These are phyloP conservation scores for Muraenolepis orangiensis DNA, from an alignment of 2,797 vertebrate genomes.

Conservation along the genomic window DNA sequence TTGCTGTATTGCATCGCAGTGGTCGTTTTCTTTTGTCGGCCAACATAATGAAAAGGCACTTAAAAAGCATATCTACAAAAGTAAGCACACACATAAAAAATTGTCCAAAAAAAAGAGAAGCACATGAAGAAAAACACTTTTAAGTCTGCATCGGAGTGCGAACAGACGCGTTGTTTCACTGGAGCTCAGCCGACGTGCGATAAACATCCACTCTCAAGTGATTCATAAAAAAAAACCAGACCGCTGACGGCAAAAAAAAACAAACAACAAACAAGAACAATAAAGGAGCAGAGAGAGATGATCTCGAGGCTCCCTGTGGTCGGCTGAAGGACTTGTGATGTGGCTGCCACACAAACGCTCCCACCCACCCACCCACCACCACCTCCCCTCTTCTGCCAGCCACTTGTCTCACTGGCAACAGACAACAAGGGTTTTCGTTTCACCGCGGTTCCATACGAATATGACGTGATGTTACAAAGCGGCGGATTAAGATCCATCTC, in stretches of 20 bases:
- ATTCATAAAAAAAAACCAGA: neutral
- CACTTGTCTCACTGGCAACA: neutral
- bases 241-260: neutral
- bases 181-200: neutral
- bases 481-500: neutral
- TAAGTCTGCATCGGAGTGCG: neutral
- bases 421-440: neutral
- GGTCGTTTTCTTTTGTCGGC: neutral
- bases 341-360: neutral
- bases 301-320: neutral
- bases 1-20: neutral
- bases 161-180: neutral
- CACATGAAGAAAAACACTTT: neutral
- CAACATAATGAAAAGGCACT: conserved; percentile 3
- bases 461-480: neutral
- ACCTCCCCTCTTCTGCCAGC: no score
- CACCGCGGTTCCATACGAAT: neutral
- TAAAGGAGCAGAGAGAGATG: neutral
- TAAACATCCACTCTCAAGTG: neutral
- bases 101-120: neutral
- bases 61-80: conserved; percentile 2
- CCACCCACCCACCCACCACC: neutral
- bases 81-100: conserved; percentile 18
- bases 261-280: conserved; percentile 2
- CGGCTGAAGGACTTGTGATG: neutral